A percentile compares a stretch with the other conserved stretches of the same genome.
phyloP scores from a whole-genome alignment of 2,113 vertebrate genomes.

The Rhegmatorhina hoffmannsi region DNA sequence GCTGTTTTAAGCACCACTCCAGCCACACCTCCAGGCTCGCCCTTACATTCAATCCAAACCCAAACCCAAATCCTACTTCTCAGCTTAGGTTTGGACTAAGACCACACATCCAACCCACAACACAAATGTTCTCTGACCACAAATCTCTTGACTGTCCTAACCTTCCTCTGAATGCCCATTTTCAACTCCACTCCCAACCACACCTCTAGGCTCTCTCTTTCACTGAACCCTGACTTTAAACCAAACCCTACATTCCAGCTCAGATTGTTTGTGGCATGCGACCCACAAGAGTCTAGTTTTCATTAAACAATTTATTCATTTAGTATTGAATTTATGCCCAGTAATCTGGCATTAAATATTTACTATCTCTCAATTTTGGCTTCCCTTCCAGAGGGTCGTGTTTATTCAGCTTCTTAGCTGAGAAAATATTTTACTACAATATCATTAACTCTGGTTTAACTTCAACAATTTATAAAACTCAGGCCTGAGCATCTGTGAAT shows the following conservation, averaged over 20 bases:
- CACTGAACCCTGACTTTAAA: not conserved
- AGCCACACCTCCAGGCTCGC: not conserved
- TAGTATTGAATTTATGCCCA: slow-evolving; percentile 32
- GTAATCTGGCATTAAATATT: slow-evolving; percentile 67
- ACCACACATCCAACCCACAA: not conserved
- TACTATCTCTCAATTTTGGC: slow-evolving; percentile 50
- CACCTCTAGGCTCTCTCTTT: not conserved
- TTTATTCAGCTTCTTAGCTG: slow-evolving; percentile 67
- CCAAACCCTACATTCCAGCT: not conserved
- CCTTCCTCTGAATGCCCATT: not conserved
- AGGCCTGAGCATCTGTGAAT: slow-evolving; percentile 68
- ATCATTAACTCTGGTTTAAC: slow-evolving; percentile 63
- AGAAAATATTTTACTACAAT: slow-evolving; percentile 45
- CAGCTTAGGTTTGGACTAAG: not conserved
- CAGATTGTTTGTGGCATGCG: not conserved
- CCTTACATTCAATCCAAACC: not conserved
- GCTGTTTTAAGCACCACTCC: not conserved
- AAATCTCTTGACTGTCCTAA: not conserved
- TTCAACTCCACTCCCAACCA: not conserved
- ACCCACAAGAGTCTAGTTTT: not conserved
- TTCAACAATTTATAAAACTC: slow-evolving; percentile 67
- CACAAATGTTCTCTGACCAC: not conserved
- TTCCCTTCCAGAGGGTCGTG: slow-evolving; percentile 58
- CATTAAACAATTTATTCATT: slow-evolving; percentile 27
- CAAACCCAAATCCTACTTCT: not conserved